These are phyloP conservation scores for Drosophila nr. perissopoda DNA, from an alignment of 2,888 invertebrate species.

Conservation along the genomic window DNA sequence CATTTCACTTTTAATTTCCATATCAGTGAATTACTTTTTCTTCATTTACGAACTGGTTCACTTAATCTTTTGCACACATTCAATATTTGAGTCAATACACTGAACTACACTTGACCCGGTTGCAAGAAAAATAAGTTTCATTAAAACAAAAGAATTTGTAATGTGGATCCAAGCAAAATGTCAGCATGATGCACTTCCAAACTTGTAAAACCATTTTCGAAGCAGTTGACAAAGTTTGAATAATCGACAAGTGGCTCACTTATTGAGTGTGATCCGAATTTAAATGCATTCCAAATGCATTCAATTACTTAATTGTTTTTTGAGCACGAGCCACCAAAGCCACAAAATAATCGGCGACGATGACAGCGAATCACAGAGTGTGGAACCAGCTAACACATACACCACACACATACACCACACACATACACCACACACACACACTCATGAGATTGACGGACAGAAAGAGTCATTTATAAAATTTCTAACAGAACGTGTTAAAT, in stretches of 20 bases:
- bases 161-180: background rate
- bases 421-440: background rate
- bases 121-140: background rate
- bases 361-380: constrained; percentile 7
- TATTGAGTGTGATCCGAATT: constrained; percentile 16
- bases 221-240: constrained; percentile 19
- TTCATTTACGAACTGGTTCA: background rate
- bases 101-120: background rate
- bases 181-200: background rate
- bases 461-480: constrained; percentile 80
- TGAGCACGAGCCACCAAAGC: background rate
- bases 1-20: background rate
- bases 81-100: background rate
- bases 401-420: background rate
- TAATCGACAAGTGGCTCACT: constrained; percentile 8
- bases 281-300: constrained; percentile 48
- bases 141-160: background rate
- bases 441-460: constrained; percentile 40
- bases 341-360: constrained; percentile 42
- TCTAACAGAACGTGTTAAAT: constrained; percentile 77
- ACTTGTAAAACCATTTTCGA: background rate
- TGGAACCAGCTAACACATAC: background rate
- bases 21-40: background rate
- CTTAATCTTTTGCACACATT: background rate
- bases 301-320: constrained; percentile 47